Evolutionary conservation across 2,888 invertebrate genomes (phyloP).

Genomic region (Agriopis marginaria): DNA sequence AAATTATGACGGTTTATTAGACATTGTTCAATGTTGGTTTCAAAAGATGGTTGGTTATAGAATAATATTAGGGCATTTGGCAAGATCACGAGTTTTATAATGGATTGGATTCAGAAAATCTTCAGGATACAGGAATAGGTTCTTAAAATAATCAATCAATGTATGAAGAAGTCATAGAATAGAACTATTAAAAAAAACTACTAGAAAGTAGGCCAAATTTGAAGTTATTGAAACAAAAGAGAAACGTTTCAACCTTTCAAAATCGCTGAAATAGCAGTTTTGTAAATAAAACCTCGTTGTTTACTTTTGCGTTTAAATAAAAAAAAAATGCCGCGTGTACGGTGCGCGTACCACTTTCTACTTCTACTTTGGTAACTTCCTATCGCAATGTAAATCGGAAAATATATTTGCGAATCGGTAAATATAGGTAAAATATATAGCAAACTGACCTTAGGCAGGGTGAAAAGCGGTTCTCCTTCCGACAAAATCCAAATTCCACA

Average conservation of each 20-base stretch:
- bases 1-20: conserved; percentile 14
- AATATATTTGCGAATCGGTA: not conserved
- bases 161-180: too few species aligned
- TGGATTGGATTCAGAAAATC: not conserved
- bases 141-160: not conserved
- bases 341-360: conserved; percentile 52
- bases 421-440: conserved; percentile 13
- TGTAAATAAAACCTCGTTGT: conserved; percentile 50
- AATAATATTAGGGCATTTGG: not conserved
- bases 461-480: conserved; percentile 36
- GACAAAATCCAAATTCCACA: conserved; percentile 51
- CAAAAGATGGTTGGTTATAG: not conserved
- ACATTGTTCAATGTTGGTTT: not conserved
- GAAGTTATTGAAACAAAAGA: not conserved
- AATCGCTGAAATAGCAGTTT: conserved; percentile 21
- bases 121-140: not conserved
- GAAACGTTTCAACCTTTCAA: not conserved
- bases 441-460: conserved; percentile 45
- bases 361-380: conserved; percentile 25
- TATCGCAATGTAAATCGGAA: conserved; percentile 3
- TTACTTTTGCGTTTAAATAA: conserved; percentile 56
- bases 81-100: not conserved
- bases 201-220: not conserved
- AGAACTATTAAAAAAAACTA: too few species aligned
- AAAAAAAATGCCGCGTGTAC: conserved; percentile 60